Conservation (phyloP, 2,113 vertebrate genomes). For the Nanorana parkeri region DNA sequence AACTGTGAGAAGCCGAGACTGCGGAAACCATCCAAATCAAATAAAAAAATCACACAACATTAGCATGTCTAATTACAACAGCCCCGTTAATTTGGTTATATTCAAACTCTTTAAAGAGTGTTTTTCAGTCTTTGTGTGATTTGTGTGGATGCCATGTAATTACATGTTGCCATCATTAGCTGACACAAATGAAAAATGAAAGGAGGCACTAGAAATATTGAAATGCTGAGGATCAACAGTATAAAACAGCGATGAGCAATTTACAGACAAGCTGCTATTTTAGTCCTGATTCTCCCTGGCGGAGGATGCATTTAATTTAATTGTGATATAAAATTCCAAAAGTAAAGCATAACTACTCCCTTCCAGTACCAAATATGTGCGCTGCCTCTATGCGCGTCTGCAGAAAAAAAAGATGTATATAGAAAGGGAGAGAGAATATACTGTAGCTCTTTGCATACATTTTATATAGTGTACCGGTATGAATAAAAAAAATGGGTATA, state of each 20-base stretch:
- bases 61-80: slow-evolving; percentile 21
- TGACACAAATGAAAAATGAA: slow-evolving; percentile 5
- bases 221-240: neutral
- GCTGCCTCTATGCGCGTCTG: too few species aligned
- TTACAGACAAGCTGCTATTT: neutral
- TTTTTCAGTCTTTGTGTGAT: neutral
- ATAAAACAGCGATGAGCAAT: neutral
- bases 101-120: neutral
- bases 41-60: slow-evolving; percentile 13
- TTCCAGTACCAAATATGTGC: too few species aligned
- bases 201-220: neutral
- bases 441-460: too few species aligned
- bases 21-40: neutral
- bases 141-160: slow-evolving; percentile 5
- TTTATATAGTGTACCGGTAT: too few species aligned
- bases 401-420: too few species aligned
- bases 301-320: too few species aligned
- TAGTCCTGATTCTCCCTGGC: neutral
- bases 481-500: too few species aligned
- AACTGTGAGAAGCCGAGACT: neutral
- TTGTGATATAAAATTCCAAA: too few species aligned
- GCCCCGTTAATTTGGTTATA: neutral
- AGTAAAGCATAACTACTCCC: too few species aligned
- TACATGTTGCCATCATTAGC: neutral
- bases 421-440: too few species aligned